Percentiles rank a stretch among this genome's conserved stretches.
Conservation (phyloP, 2,113 vertebrate species). For the Acrocephalus arundinaceus region DNA sequence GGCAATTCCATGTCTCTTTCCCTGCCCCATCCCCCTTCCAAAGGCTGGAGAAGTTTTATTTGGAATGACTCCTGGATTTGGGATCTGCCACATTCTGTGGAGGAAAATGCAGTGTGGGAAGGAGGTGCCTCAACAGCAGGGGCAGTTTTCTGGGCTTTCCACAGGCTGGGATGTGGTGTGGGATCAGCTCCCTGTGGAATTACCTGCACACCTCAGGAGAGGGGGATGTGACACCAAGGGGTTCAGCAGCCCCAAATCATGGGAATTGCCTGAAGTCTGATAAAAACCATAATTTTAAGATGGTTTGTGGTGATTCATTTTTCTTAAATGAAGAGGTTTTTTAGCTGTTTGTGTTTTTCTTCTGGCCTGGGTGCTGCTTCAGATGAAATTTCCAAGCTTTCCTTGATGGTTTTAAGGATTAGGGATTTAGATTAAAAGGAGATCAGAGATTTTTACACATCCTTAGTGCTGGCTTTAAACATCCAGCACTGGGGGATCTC, state of each 20-base stretch:
- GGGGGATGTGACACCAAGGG: neutral
- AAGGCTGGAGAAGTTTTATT: neutral
- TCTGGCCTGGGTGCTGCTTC: neutral
- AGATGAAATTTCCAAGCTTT: neutral
- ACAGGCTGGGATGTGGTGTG: neutral
- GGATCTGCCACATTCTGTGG: neutral
- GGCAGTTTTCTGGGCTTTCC: neutral
- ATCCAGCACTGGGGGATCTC: neutral
- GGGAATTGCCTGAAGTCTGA: neutral
- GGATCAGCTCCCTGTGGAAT: neutral
- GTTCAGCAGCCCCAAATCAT: neutral
- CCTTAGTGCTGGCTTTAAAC: neutral
- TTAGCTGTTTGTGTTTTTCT: neutral
- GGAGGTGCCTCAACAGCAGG: neutral
- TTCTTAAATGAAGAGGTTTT: neutral
- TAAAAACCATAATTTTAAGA: rapidly evolving
- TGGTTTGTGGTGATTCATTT: neutral
- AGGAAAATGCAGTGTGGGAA: neutral
- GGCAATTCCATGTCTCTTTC: neutral
- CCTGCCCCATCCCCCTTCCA: neutral
- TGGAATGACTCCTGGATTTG: neutral
- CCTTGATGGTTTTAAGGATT: neutral
- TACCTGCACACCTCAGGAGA: neutral
- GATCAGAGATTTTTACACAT: neutral
- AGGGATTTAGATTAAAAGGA: neutral